Percentiles rank a stretch among this genome's conserved stretches.
These are phyloP conservation scores for Drosophila micromelanica DNA, from an alignment of 1,140 invertebrate species.

Conservation along the genomic window DNA sequence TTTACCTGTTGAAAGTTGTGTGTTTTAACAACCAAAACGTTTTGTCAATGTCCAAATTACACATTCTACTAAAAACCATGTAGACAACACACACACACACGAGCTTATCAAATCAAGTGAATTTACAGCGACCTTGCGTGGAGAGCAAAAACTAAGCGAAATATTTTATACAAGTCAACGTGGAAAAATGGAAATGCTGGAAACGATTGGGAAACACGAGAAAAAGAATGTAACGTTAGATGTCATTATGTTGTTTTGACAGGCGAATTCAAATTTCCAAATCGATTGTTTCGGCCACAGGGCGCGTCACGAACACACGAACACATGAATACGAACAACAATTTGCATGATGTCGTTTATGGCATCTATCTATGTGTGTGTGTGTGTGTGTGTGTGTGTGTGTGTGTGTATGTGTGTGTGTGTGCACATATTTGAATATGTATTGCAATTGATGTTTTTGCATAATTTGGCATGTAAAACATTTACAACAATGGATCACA, in stretches of 20 bases:
- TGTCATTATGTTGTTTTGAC: constrained; percentile 80
- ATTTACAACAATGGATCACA: constrained; percentile 66
- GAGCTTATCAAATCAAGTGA: constrained; percentile 57
- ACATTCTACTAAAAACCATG: constrained; percentile 13
- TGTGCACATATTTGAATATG: constrained; percentile 73
- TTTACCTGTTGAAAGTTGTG: not conserved
- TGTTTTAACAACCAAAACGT: constrained; percentile 6
- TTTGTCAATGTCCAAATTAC: constrained; percentile 44
- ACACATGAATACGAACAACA: constrained; percentile 16
- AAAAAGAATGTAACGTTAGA: constrained; percentile 48
- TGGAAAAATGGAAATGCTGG: constrained; percentile 3
- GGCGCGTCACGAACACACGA: constrained; percentile 21
- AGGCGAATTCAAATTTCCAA: constrained; percentile 64
- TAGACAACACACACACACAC: not conserved
- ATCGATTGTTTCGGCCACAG: constrained; percentile 52
- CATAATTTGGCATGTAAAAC: constrained; percentile 82
- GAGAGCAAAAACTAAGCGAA: constrained; percentile 36
- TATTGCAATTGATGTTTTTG: constrained; percentile 74
- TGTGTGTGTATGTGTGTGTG: constrained; percentile 30
- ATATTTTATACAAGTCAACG: constrained; percentile 16
- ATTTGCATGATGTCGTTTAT: constrained; percentile 34
- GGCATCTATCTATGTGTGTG: not conserved
- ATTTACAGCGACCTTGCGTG: constrained; percentile 63
- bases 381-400: constrained; percentile 5
- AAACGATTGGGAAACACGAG: constrained; percentile 3